A percentile compares a stretch with the other conserved stretches of the same genome.
Conservation (phyloP, 2,113 vertebrate species). For the Lanius collurio region DNA sequence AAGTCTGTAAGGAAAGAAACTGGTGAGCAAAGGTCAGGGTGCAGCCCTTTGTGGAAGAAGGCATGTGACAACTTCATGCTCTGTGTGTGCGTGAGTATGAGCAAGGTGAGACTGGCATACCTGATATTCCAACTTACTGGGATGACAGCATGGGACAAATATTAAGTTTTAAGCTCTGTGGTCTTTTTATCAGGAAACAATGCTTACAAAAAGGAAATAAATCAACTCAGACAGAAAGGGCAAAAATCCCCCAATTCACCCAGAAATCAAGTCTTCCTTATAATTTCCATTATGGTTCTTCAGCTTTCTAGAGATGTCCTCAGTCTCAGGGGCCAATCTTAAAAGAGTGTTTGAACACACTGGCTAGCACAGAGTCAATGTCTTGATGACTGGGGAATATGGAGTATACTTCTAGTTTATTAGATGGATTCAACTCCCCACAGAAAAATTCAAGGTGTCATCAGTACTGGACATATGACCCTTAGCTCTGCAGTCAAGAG, state of each 20-base stretch:
- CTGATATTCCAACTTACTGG: not conserved
- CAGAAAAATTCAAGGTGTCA: not conserved
- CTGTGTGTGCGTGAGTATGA: accelerated
- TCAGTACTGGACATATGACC: not conserved
- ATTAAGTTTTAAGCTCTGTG: not conserved
- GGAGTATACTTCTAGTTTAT: not conserved
- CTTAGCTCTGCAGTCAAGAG: not conserved
- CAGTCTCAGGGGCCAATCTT: not conserved
- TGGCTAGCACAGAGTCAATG: not conserved
- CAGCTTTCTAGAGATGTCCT: not conserved
- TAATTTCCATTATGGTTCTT: not conserved
- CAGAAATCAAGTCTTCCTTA: not conserved
- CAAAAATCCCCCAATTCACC: not conserved
- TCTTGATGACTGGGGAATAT: not conserved
- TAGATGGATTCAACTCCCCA: not conserved
- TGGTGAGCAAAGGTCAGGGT: not conserved
- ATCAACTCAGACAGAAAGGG: not conserved
- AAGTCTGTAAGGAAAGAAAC: not conserved
- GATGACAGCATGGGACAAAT: not conserved
- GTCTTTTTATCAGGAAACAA: not conserved
- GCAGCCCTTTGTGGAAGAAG: not conserved
- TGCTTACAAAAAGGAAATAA: not conserved
- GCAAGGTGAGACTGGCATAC: not conserved
- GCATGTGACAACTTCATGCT: not conserved
- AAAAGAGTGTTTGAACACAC: not conserved